Conservation (phyloP, 2,888 invertebrate species). For the Drosophila mercatorum region DNA sequence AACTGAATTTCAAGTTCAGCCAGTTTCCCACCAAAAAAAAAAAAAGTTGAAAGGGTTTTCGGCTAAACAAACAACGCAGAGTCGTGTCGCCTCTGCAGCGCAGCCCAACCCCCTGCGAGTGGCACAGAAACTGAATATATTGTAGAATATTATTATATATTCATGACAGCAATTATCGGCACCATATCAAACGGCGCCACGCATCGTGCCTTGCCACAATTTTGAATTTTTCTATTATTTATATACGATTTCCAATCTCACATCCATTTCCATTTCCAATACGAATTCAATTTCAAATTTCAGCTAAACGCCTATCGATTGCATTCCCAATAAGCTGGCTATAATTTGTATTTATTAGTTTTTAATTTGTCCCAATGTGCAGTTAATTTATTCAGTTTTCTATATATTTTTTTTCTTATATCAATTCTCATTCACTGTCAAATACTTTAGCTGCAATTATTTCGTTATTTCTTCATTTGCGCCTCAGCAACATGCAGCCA, state of each 20-base stretch:
- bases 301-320: slow-evolving; percentile 43
- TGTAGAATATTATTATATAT: slow-evolving; percentile 54
- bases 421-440: slow-evolving; percentile 49
- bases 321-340: slow-evolving; percentile 27
- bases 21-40: slow-evolving; percentile 62
- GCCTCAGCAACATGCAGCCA: slow-evolving; percentile 54
- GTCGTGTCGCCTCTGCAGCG: slow-evolving; percentile 15
- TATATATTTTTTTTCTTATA: neutral
- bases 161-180: slow-evolving; percentile 78
- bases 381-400: slow-evolving; percentile 41
- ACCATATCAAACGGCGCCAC: slow-evolving; percentile 64
- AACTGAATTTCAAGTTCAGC: slow-evolving; percentile 73
- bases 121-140: slow-evolving; percentile 27
- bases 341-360: slow-evolving; percentile 54
- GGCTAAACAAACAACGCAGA: slow-evolving; percentile 49
- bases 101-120: slow-evolving; percentile 16
- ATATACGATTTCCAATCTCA: slow-evolving; percentile 29
- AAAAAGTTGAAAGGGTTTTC: slow-evolving; percentile 63
- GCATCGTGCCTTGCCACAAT: slow-evolving; percentile 16
- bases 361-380: slow-evolving; percentile 47
- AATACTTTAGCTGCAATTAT: slow-evolving; percentile 52
- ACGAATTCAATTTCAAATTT: slow-evolving; percentile 30
- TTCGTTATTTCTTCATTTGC: slow-evolving; percentile 57
- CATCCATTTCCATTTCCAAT: slow-evolving; percentile 27
- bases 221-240: slow-evolving; percentile 44